These are phyloP conservation scores for Lithophane ornitopus DNA, from an alignment of 2,888 invertebrate species.

Conservation along the genomic window DNA sequence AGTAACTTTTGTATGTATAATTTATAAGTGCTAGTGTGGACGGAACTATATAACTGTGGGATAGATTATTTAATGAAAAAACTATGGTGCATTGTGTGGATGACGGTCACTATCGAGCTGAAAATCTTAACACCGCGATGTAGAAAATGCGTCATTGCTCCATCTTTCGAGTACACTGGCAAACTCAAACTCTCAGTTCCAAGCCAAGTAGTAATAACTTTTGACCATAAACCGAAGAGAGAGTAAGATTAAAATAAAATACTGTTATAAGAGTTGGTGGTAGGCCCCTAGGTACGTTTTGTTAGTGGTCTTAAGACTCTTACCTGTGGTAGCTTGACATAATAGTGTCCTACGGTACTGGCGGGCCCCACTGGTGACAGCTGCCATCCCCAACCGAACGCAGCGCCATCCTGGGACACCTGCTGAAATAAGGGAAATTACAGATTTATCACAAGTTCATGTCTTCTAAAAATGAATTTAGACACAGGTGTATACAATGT, in stretches of 20 bases:
- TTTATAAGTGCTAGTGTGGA: too few relatives aligned
- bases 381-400: constrained; percentile 85
- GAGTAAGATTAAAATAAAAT: not conserved
- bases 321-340: constrained; percentile 84
- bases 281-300: not conserved
- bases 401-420: constrained; percentile 73
- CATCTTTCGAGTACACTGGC: too few relatives aligned
- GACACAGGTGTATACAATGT: not conserved
- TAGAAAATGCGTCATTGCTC: too few relatives aligned
- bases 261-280: not conserved
- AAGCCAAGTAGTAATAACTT: too few relatives aligned
- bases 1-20: too few relatives aligned
- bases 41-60: too few relatives aligned
- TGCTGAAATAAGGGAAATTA: constrained; percentile 67
- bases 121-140: too few relatives aligned
- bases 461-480: not conserved
- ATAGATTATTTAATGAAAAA: too few relatives aligned
- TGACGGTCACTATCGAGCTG: too few relatives aligned
- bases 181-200: too few relatives aligned
- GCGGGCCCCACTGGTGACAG: constrained; percentile 67
- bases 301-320: not conserved
- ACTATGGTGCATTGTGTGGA: too few relatives aligned
- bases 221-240: not conserved
- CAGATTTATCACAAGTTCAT: not conserved
- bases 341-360: constrained; percentile 82